phyloP scores from a whole-genome alignment of 2,797 vertebrate genomes.

The Phaenicophaeus curvirostris region DNA sequence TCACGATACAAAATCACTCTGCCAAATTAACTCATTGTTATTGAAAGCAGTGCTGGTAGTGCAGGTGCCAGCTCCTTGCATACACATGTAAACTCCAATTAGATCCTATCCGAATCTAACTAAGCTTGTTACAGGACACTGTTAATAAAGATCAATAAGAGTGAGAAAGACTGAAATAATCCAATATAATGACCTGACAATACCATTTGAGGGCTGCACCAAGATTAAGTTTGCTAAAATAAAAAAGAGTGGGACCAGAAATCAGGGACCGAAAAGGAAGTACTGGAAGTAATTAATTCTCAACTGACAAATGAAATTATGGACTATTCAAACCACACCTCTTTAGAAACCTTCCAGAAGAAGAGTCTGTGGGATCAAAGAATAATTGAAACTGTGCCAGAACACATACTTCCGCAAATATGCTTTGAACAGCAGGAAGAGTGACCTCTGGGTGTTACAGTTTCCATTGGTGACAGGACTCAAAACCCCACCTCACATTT shows the following conservation, averaged over 20 bases:
- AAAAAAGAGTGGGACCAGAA: not conserved
- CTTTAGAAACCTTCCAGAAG: not conserved
- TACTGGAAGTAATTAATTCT: not conserved
- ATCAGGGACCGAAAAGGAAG: not conserved
- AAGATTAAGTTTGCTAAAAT: not conserved
- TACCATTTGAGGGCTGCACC: not conserved
- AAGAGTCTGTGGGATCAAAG: not conserved
- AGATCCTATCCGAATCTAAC: not conserved
- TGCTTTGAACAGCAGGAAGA: not conserved
- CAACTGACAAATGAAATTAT: not conserved
- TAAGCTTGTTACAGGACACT: not conserved
- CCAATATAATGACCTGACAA: not conserved
- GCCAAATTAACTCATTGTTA: not conserved
- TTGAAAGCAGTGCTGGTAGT: not conserved
- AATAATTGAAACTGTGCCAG: not conserved
- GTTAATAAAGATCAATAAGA: not conserved
- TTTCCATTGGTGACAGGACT: not conserved
- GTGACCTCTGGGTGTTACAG: not conserved
- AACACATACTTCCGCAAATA: not conserved
- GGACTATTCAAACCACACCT: not conserved
- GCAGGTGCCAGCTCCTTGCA: not conserved
- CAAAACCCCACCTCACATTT: not conserved
- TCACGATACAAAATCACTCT: not conserved
- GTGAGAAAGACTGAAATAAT: not conserved
- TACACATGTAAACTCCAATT: not conserved